Evolutionary conservation across 2,797 vertebrate species (phyloP).

Genomic region (Allobates femoralis): DNA sequence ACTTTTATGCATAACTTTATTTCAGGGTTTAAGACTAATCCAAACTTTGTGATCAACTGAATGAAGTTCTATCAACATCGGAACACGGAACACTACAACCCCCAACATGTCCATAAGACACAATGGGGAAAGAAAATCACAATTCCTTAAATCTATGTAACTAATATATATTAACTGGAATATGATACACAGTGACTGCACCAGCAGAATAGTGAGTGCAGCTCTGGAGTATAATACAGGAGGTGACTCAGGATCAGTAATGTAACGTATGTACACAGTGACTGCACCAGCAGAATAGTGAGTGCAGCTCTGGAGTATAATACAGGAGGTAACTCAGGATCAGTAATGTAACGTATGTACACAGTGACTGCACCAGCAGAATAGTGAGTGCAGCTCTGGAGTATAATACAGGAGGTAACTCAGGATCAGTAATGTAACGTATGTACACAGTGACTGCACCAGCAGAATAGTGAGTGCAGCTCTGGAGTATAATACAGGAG

Average conservation of each 20-base stretch:
- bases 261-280: conserved; percentile 12
- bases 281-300: background rate
- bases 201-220: conserved; percentile 7
- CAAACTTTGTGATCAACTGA: background rate
- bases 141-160: no score
- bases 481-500: background rate
- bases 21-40: background rate
- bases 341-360: background rate
- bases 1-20: background rate
- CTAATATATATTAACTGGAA: background rate
- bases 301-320: background rate
- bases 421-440: background rate
- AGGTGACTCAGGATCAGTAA: conserved; percentile 1
- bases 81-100: background rate
- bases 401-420: background rate
- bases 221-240: conserved; percentile 7
- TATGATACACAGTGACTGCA: background rate
- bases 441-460: background rate
- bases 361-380: background rate
- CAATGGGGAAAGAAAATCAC: no score
- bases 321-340: background rate
- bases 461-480: background rate
- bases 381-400: background rate
- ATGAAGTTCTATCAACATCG: background rate
- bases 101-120: background rate